Conservation (phyloP, 2,797 vertebrate species). For the Cuniculus paca region DNA sequence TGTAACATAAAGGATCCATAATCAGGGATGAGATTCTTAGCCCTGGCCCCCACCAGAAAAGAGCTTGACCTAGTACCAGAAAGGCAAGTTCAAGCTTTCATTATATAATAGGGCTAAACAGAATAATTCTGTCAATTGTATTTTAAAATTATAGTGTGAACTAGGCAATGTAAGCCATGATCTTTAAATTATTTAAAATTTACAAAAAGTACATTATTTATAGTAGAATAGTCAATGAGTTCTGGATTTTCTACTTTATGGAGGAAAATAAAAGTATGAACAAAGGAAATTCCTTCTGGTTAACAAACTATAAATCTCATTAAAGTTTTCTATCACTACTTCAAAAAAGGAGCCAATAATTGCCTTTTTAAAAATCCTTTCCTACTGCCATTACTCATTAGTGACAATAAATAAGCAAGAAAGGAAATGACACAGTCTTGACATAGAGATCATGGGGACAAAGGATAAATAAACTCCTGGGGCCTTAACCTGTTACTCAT, state of each 20-base stretch:
- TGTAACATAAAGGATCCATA: too few species aligned
- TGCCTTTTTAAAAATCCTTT: constrained; percentile 13
- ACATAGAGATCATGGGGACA: not conserved
- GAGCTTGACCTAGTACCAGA: not conserved
- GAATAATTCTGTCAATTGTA: constrained; percentile 13
- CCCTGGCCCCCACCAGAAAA: not conserved
- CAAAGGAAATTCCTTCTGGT: constrained; percentile 21
- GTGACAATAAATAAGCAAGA: constrained; percentile 5
- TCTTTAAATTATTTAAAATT: constrained; percentile 54
- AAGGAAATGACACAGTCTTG: not conserved
- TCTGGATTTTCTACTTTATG: constrained; percentile 3
- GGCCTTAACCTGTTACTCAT: not conserved
- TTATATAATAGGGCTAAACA: not conserved
- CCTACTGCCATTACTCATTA: not conserved
- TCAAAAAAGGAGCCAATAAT: constrained; percentile 2
- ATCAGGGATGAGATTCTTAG: not conserved
- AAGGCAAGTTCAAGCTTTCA: constrained; percentile 17
- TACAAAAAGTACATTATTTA: constrained; percentile 28
- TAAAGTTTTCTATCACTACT: constrained; percentile 2
- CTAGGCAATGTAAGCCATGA: not conserved
- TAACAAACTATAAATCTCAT: constrained; percentile 18
- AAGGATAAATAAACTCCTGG: not conserved
- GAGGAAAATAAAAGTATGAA: not conserved
- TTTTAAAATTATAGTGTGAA: constrained; percentile 60
- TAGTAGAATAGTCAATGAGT: not conserved